Base-by-base conservation (phyloP, 2,888 invertebrate genomes). In the Drosophila mimica region DNA sequence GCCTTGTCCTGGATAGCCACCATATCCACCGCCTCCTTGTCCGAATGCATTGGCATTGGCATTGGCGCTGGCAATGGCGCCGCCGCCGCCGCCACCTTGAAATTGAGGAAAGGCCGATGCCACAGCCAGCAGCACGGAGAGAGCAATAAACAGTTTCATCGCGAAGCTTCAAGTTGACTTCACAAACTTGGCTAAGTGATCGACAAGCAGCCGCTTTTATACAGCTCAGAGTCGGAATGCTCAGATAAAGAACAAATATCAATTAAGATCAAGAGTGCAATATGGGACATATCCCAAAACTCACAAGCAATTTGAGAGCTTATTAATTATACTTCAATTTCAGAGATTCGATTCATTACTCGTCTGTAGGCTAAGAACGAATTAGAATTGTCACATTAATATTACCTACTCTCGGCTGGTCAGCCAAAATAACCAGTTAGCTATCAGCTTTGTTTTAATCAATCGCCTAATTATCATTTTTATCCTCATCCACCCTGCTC, bases 101-200 rank as follows among this genome's bases (percentile, higher is more conserved):
- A 43, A 34, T 58, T 79, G 78, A 20, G 78, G 78, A 15, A 62
- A 0, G 0, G 78, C 79, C 9, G 79, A 60, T 11, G 79, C 85
- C 46, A 62, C 74, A 40, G 74, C 82, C 65, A 74, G 62, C 67
- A 76, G 70, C 65, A 69, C 57, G 40, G 74, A 60, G 30, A 83
- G 62, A 49, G 68, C 80, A 53, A 83, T 62, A 33, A 83, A 78
- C 36, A 83, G 49, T 69, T 83, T 83, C 83, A 85, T 88, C 31
- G 49, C 81, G 62, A 57, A 49, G 60, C 80, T 67, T 76, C 52
- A 66, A 80, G 64, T 46, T 70, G 51, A 15, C 43, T 87, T 72
- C 31, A 65, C 64, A 76, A 61, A 83, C 84, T 83, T 87, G 69
- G 33, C 57, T 25, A 33, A 54, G 6, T 38, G 34, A 28, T n/a